phyloP scores from a whole-genome alignment of 2,113 vertebrate species.

The Sminthopsis crassicaudata region DNA sequence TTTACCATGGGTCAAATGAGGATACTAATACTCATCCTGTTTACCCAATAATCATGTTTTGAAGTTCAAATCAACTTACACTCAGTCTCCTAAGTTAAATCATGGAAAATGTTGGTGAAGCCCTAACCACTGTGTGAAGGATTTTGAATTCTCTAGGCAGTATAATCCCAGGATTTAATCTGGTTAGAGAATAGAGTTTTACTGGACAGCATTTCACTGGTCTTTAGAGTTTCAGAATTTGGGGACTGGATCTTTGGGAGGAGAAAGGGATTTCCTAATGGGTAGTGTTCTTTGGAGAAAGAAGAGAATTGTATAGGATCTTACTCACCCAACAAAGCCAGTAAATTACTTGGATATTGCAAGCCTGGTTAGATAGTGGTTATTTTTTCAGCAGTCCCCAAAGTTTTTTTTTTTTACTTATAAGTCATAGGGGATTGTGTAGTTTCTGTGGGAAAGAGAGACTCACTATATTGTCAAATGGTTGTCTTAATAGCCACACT shows the following conservation, averaged over 20 bases:
- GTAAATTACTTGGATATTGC: not conserved
- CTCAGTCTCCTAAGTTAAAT: not conserved
- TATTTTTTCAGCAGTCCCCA: not conserved
- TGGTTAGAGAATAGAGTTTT: not conserved
- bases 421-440: not conserved
- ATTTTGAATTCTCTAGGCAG: not conserved
- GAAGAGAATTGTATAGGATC: not conserved
- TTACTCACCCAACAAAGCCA: not conserved
- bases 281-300: not conserved
- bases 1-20: not conserved
- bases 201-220: not conserved
- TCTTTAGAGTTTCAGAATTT: not conserved
- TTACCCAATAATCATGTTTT: not conserved
- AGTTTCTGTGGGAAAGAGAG: not conserved
- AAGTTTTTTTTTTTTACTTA: not conserved
- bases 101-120: not conserved
- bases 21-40: not conserved
- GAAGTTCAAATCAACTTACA: not conserved
- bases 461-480: not conserved
- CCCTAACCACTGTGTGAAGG: not conserved
- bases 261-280: not conserved
- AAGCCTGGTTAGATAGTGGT: not conserved
- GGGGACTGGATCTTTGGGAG: not conserved
- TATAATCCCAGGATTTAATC: not conserved
- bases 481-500: not conserved